Percentiles rank a stretch among this genome's conserved stretches.
phyloP scores from a whole-genome alignment of 2,888 invertebrate genomes.

The Lucinisca nassula region DNA sequence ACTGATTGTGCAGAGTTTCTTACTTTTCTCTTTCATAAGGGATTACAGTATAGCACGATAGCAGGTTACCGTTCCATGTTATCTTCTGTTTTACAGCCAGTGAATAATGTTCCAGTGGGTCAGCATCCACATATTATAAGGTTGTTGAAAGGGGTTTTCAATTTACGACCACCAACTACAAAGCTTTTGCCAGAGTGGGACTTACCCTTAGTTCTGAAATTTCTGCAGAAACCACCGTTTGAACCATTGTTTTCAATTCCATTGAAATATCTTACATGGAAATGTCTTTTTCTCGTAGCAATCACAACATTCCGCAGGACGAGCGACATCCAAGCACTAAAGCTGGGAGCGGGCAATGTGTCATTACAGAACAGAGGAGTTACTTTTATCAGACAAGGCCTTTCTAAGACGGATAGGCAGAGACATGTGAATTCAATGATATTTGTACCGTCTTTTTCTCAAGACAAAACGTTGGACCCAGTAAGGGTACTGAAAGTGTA shows the following conservation, averaged over 20 bases:
- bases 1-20: slow-evolving; percentile 38
- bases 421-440: slow-evolving; percentile 31
- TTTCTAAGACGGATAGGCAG: slow-evolving; percentile 46
- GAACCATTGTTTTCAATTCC: slow-evolving; percentile 24
- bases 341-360: no score
- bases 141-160: slow-evolving; percentile 42
- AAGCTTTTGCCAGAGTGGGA: slow-evolving; percentile 53
- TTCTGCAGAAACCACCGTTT: slow-evolving; percentile 38
- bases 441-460: slow-evolving; percentile 42
- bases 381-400: no score
- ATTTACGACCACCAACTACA: slow-evolving; percentile 38
- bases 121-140: slow-evolving; percentile 42
- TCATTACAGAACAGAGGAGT: slow-evolving; percentile 44
- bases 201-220: slow-evolving; percentile 24
- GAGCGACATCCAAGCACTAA: no score
- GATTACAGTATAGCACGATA: slow-evolving; percentile 36
- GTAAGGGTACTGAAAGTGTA: no score
- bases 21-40: slow-evolving; percentile 27
- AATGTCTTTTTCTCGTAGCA: no score
- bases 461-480: no score
- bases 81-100: slow-evolving; percentile 34
- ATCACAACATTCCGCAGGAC: no score
- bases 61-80: slow-evolving; percentile 42
- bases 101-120: slow-evolving; percentile 27
- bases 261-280: slow-evolving; percentile 21